phyloP scores from a whole-genome alignment of 2,797 vertebrate species.

The Paratrypauchen microcephalus region DNA sequence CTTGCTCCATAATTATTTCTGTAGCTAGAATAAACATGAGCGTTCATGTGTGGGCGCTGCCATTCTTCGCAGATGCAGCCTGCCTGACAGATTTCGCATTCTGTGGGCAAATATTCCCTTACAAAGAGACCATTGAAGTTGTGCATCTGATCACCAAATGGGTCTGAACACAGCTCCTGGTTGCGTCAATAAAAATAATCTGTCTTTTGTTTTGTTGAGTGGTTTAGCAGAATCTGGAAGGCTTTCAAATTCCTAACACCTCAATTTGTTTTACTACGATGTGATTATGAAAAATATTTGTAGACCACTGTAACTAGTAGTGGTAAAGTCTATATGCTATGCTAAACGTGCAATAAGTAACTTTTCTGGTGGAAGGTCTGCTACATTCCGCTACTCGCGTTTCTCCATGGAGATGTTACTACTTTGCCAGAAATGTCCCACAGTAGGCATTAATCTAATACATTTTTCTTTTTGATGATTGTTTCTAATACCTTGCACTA shows the following conservation, averaged over 20 bases:
- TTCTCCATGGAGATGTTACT: too few relatives aligned
- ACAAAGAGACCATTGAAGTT: slow-evolving; percentile 7
- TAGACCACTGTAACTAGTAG: not conserved
- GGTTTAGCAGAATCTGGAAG: not conserved
- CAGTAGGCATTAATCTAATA: too few relatives aligned
- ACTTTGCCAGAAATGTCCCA: too few relatives aligned
- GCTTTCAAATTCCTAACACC: not conserved
- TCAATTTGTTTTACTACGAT: not conserved
- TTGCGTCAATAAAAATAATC: slow-evolving; percentile 1
- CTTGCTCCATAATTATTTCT: not conserved
- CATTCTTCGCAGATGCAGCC: slow-evolving; percentile 15
- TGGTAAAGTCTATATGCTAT: too few relatives aligned
- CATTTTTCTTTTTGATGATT: too few relatives aligned
- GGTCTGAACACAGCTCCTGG: not conserved
- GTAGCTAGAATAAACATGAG: slow-evolving; percentile 7
- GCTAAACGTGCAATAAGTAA: too few relatives aligned
- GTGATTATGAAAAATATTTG: not conserved
- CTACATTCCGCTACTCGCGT: too few relatives aligned
- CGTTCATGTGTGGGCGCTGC: slow-evolving; percentile 10
- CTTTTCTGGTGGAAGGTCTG: too few relatives aligned
- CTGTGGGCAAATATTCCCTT: slow-evolving; percentile 5
- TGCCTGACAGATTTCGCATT: slow-evolving; percentile 14
- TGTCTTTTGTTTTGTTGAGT: not conserved
- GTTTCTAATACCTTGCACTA: too few relatives aligned
- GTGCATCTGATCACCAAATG: slow-evolving; percentile 12